Evolutionary conservation across 1,140 invertebrate genomes (phyloP).

Genomic region (Lasioglossum albipes): DNA sequence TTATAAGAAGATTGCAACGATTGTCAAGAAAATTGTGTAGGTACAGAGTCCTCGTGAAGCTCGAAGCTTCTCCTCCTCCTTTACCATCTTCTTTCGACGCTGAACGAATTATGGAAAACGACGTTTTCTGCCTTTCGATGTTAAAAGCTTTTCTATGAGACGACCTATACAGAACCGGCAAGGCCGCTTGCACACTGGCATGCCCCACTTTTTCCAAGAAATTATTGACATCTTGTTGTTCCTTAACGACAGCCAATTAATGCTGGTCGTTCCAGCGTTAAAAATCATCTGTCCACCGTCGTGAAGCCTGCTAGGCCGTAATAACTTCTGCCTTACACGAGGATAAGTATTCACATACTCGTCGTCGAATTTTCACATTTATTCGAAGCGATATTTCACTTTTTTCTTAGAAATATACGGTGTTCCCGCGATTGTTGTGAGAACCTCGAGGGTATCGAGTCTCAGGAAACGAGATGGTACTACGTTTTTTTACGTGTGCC

Average conservation of each 20-base stretch:
- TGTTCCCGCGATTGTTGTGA: too few species aligned
- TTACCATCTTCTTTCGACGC: background rate
- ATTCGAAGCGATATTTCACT: too few species aligned
- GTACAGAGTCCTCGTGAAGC: background rate
- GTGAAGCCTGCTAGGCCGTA: background rate
- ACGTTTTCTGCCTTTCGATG: constrained; percentile 29
- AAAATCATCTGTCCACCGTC: constrained; percentile 13
- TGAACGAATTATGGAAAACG: constrained; percentile 46
- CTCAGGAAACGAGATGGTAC: too few species aligned
- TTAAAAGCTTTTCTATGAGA: constrained; percentile 41
- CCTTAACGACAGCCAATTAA: constrained; percentile 41
- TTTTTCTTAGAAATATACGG: too few species aligned
- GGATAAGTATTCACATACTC: background rate
- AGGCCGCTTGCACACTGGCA: constrained; percentile 20
- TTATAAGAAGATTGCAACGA: background rate
- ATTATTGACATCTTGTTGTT: constrained; percentile 58
- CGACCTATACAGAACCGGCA: constrained; percentile 37
- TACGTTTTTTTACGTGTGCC: too few species aligned
- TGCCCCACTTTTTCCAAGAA: constrained; percentile 51
- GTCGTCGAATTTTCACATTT: too few species aligned
- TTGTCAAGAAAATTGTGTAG: background rate
- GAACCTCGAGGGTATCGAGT: too few species aligned
- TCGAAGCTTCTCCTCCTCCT: background rate
- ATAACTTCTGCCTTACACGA: background rate
- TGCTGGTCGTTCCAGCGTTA: constrained; percentile 1